Conservation (phyloP, 2,888 invertebrate genomes). For the Lasioglossum figueresi region DNA sequence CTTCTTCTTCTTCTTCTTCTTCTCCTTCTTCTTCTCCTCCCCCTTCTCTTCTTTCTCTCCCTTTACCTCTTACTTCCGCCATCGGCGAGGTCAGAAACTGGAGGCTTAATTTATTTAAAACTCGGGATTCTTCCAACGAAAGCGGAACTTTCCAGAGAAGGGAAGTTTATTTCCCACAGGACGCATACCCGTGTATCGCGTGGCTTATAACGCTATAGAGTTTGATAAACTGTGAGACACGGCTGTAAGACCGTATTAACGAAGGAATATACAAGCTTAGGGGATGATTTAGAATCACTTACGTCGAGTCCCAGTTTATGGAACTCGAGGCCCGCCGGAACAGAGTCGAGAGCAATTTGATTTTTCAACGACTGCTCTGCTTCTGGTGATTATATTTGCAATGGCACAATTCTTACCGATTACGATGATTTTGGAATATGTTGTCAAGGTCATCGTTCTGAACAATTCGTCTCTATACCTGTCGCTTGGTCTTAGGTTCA, state of each 20-base stretch:
- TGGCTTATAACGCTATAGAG: conserved; percentile 50
- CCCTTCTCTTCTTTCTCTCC: background rate
- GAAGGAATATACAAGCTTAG: conserved; percentile 25
- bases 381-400: background rate
- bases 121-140: conserved; percentile 54
- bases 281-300: conserved; percentile 53
- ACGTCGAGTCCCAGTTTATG: conserved; percentile 13
- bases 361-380: conserved; percentile 3
- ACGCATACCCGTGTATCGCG: conserved; percentile 49
- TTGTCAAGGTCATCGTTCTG: background rate
- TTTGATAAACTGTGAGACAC: conserved; percentile 48
- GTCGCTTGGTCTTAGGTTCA: background rate
- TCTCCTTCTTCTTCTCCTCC: no score
- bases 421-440: background rate
- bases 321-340: background rate
- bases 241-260: conserved; percentile 40
- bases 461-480: background rate
- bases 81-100: conserved; percentile 33
- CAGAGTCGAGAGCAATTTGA: background rate
- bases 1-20: no score
- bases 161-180: conserved; percentile 62
- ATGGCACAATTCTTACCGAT: background rate
- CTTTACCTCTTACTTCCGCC: background rate
- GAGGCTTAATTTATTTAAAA: conserved; percentile 61
- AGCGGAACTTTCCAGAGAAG: conserved; percentile 43